phyloP scores from a whole-genome alignment of 2,888 invertebrate genomes.

The Anorthoa munda region DNA sequence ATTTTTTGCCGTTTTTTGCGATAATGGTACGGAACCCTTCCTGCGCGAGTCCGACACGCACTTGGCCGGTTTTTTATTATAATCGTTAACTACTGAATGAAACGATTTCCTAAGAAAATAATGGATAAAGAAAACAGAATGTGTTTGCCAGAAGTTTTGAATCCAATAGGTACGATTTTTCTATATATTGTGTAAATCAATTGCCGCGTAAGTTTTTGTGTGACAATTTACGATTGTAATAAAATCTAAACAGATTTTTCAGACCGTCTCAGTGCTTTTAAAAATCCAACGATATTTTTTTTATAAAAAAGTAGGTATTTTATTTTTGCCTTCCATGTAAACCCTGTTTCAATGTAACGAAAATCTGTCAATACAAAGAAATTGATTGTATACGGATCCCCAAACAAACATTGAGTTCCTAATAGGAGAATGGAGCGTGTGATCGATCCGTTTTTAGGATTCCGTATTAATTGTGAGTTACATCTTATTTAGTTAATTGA shows the following conservation, averaged over 20 bases:
- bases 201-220: background rate
- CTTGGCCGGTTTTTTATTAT: too few species aligned
- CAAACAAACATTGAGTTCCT: constrained; percentile 12
- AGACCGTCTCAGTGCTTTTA: too few species aligned
- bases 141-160: background rate
- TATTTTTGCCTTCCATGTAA: background rate
- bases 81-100: constrained; percentile 23
- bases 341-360: constrained; percentile 12
- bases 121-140: background rate
- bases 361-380: constrained; percentile 31
- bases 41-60: too few species aligned
- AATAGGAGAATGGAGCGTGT: constrained; percentile 28
- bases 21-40: too few species aligned
- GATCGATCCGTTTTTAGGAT: constrained; percentile 41
- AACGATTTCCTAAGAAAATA: constrained; percentile 14
- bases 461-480: constrained; percentile 28
- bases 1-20: too few species aligned
- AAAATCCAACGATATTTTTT: background rate
- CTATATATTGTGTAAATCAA: background rate
- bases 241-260: too few species aligned
- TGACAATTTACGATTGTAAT: too few species aligned
- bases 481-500: constrained; percentile 46
- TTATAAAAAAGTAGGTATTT: background rate
- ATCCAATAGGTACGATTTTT: background rate
- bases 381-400: constrained; percentile 18